phyloP scores from a whole-genome alignment of 1,140 invertebrate genomes.

The Pogonomyrmex californicus region DNA sequence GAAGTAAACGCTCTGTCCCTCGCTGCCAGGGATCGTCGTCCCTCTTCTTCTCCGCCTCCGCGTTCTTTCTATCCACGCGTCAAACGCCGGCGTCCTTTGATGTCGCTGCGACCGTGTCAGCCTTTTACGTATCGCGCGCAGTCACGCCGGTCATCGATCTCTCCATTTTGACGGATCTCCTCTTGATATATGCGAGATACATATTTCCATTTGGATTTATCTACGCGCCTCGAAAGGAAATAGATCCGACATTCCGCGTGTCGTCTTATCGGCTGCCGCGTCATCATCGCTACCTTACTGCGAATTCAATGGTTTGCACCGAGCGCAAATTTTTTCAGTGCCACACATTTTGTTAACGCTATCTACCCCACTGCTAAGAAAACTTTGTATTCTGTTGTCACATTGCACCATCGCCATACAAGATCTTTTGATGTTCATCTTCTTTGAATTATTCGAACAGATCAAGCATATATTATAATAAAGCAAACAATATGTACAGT shows the following conservation, averaged over 20 bases:
- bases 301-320: no score
- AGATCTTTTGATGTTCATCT: no score
- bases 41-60: conserved; percentile 47
- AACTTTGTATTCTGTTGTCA: no score
- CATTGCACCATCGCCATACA: no score
- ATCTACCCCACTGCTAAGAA: no score
- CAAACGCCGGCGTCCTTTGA: conserved; percentile 68
- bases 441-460: no score
- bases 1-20: conserved; percentile 70
- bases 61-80: conserved; percentile 53
- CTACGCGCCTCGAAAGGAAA: neutral
- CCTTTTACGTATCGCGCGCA: conserved; percentile 39
- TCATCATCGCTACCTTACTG: neutral
- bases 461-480: no score
- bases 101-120: conserved; percentile 45
- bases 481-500: no score
- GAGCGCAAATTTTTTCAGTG: no score
- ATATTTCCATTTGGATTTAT: neutral
- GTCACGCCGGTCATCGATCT: conserved; percentile 18
- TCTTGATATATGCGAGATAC: neutral
- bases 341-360: no score
- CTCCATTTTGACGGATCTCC: conserved; percentile 3
- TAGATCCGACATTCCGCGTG: neutral
- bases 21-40: conserved; percentile 44
- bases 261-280: neutral